A percentile compares a stretch with the other conserved stretches of the same genome.
Evolutionary conservation across 2,888 invertebrate species (phyloP).

Genomic region (Nemotelus nigrinus): DNA sequence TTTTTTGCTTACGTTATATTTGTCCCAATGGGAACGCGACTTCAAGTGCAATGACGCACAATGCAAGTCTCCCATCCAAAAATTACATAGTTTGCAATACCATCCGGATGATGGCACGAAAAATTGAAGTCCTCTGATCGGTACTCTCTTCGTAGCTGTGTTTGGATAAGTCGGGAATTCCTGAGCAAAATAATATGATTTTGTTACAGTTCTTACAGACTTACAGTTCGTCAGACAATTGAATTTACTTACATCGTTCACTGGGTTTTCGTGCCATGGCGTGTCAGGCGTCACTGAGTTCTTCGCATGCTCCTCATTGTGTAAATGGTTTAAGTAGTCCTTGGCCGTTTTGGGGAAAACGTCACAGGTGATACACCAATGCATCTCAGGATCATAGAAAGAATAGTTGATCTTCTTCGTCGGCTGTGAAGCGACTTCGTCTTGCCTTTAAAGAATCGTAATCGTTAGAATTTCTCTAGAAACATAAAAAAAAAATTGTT

Average conservation of each 20-base stretch:
- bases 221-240: not conserved
- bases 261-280: constrained; percentile 62
- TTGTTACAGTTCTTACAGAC: not conserved
- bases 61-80: constrained; percentile 89
- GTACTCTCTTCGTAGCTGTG: constrained; percentile 80
- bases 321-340: constrained; percentile 85
- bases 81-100: constrained; percentile 89
- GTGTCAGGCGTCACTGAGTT: constrained; percentile 60
- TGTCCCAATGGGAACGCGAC: constrained; percentile 80
- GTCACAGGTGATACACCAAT: constrained; percentile 89
- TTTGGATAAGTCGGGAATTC: constrained; percentile 76
- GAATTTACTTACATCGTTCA: constrained; percentile 58
- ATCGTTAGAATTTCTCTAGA: constrained; percentile 28
- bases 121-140: constrained; percentile 88
- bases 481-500: not conserved
- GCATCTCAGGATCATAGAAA: constrained; percentile 89
- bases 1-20: constrained; percentile 76
- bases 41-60: constrained; percentile 88
- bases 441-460: constrained; percentile 4
- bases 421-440: constrained; percentile 6
- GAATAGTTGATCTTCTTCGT: constrained; percentile 76
- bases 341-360: constrained; percentile 88
- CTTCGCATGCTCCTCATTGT: constrained; percentile 77
- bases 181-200: constrained; percentile 49
- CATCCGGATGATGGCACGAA: constrained; percentile 87